These are phyloP conservation scores for Rhodophaea formosa DNA, from an alignment of 2,888 invertebrate genomes.

Conservation along the genomic window DNA sequence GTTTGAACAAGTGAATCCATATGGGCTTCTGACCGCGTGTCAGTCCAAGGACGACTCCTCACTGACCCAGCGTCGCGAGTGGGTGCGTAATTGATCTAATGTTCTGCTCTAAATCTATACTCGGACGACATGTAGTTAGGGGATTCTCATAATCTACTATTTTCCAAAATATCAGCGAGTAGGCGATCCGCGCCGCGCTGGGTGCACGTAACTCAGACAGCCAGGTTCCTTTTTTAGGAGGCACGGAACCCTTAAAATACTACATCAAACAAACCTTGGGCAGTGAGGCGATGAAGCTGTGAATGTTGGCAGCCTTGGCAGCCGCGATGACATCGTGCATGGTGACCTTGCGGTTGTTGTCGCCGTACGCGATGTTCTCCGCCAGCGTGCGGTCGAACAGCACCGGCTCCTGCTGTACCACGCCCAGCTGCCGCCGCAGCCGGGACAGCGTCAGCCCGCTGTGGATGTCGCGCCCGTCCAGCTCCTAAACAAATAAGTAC, in stretches of 20 bases:
- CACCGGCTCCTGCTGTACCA: slow-evolving; percentile 92
- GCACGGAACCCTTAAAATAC: not conserved
- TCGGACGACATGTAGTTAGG: too few relatives aligned
- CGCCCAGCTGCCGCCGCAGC: slow-evolving; percentile 87
- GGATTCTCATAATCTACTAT: too few relatives aligned
- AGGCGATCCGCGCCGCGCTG: too few relatives aligned
- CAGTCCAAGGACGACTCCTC: too few relatives aligned
- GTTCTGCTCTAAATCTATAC: too few relatives aligned
- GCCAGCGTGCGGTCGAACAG: slow-evolving; percentile 90
- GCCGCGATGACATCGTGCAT: slow-evolving; percentile 88
- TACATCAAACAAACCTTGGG: slow-evolving; percentile 76
- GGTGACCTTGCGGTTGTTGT: slow-evolving; percentile 84
- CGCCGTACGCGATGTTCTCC: slow-evolving; percentile 94
- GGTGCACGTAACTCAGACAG: too few relatives aligned
- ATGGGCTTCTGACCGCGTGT: too few relatives aligned
- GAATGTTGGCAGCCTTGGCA: slow-evolving; percentile 89
- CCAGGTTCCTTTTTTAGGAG: too few relatives aligned
- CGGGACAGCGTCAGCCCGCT: slow-evolving; percentile 83
- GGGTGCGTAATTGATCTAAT: too few relatives aligned
- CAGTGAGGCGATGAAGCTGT: slow-evolving; percentile 86
- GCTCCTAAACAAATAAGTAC: slow-evolving; percentile 46
- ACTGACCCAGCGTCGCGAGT: too few relatives aligned
- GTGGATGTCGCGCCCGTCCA: slow-evolving; percentile 81
- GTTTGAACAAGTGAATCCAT: too few relatives aligned
- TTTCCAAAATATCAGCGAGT: too few relatives aligned